These are phyloP conservation scores for Dendrocopos noguchii DNA, from an alignment of 2,113 vertebrate genomes.

Conservation along the genomic window DNA sequence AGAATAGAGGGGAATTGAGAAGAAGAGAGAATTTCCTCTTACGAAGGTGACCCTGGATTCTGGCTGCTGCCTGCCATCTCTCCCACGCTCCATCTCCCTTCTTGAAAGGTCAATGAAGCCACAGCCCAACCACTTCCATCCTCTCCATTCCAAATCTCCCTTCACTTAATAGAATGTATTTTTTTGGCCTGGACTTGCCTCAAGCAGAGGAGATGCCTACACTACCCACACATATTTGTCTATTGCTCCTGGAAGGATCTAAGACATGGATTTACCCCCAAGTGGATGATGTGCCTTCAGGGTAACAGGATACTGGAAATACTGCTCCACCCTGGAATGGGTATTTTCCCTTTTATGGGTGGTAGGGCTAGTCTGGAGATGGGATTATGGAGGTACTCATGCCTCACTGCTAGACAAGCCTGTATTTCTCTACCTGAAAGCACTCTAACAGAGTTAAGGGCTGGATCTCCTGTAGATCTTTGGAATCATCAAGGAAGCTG, in stretches of 20 bases:
- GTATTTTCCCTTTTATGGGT: neutral
- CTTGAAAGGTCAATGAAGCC: neutral
- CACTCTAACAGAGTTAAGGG: neutral
- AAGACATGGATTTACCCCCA: neutral
- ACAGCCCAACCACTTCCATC: neutral
- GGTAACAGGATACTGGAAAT: neutral
- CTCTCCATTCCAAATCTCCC: neutral
- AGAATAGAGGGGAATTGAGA: neutral
- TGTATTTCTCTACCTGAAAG: neutral
- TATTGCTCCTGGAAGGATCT: neutral
- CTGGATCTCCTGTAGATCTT: neutral
- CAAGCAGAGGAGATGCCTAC: neutral
- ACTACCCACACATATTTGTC: neutral
- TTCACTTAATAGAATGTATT: neutral
- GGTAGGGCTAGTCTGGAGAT: neutral
- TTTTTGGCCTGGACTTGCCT: neutral
- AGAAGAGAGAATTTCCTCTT: neutral
- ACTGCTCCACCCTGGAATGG: fast-evolving
- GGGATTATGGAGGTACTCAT: neutral
- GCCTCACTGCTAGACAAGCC: neutral
- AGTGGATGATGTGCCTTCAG: neutral
- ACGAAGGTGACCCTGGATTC: neutral
- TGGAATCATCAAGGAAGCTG: neutral
- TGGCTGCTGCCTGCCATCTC: neutral
- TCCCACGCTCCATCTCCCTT: neutral